These are phyloP conservation scores for Rambutsinella grinnellia DNA, from an alignment of 2,888 invertebrate genomes.

Conservation along the genomic window DNA sequence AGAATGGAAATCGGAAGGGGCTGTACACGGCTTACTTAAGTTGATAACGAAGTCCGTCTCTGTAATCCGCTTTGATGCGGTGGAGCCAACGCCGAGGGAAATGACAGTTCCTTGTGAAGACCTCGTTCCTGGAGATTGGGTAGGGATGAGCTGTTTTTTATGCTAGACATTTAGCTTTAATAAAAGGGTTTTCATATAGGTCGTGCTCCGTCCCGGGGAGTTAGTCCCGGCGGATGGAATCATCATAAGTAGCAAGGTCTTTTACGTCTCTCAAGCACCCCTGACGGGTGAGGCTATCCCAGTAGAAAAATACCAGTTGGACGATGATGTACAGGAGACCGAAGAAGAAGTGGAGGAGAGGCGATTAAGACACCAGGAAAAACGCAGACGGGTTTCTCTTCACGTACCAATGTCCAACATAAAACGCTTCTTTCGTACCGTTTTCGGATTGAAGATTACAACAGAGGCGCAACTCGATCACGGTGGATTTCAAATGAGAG, in stretches of 20 bases:
- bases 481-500: conserved; percentile 11
- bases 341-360: neutral
- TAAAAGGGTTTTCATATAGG: neutral
- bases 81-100: conserved; percentile 4
- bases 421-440: conserved; percentile 8
- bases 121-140: conserved; percentile 55
- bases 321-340: neutral
- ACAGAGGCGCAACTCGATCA: conserved; percentile 26
- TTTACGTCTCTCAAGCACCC: conserved; percentile 49
- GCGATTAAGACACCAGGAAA: neutral
- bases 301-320: conserved; percentile 38
- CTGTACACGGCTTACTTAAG: conserved; percentile 29
- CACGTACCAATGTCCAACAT: conserved; percentile 15
- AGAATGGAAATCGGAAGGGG: conserved; percentile 52
- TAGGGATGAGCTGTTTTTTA: neutral
- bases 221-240: conserved; percentile 47
- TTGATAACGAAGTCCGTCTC: conserved; percentile 40
- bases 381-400: neutral
- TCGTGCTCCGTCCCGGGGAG: conserved; percentile 37
- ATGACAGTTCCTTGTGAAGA: conserved; percentile 39
- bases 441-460: conserved; percentile 24
- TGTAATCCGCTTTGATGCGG: conserved; percentile 31
- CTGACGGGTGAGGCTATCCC: conserved; percentile 56
- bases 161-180: neutral
- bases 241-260: conserved; percentile 41